Conservation (phyloP, 2,797 vertebrate species). For the Falco naumanni region DNA sequence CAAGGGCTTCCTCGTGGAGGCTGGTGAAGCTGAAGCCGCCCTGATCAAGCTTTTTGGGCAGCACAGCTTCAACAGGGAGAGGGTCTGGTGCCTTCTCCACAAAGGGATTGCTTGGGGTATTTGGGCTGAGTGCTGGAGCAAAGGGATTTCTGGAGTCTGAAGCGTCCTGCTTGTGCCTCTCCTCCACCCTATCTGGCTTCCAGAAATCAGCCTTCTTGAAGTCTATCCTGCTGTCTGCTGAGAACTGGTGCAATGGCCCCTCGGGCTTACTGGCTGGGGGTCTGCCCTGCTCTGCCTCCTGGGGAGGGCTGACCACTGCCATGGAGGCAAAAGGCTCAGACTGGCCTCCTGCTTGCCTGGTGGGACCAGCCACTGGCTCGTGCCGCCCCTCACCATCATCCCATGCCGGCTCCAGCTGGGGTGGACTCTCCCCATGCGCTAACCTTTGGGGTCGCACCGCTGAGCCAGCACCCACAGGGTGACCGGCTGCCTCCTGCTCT, state of each 20-base stretch:
- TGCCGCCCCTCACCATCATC: background rate
- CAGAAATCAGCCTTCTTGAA: conserved; percentile 70
- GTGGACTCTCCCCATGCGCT: background rate
- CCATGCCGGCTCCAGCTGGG: rapidly evolving
- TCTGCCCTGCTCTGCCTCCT: background rate
- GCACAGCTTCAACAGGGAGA: conserved; percentile 2
- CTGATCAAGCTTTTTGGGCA: conserved; percentile 31
- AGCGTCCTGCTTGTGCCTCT: background rate
- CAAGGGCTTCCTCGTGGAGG: background rate
- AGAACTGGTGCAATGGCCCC: background rate
- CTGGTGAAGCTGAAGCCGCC: conserved; percentile 34
- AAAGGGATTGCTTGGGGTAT: conserved; percentile 69
- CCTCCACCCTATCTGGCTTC: conserved; percentile 8
- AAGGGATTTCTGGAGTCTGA: conserved; percentile 63
- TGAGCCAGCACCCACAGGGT: background rate
- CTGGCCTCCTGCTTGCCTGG: background rate
- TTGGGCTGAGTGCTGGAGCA: background rate
- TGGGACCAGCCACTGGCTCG: background rate
- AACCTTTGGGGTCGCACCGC: background rate
- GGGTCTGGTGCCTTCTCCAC: background rate
- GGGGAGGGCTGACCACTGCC: background rate
- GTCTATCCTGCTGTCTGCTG: conserved; percentile 36
- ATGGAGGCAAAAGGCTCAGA: rapidly evolving
- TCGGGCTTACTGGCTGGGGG: background rate
- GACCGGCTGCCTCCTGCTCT: background rate